Base-by-base conservation (phyloP, 2,797 vertebrate genomes). In the Gila robusta region DNA sequence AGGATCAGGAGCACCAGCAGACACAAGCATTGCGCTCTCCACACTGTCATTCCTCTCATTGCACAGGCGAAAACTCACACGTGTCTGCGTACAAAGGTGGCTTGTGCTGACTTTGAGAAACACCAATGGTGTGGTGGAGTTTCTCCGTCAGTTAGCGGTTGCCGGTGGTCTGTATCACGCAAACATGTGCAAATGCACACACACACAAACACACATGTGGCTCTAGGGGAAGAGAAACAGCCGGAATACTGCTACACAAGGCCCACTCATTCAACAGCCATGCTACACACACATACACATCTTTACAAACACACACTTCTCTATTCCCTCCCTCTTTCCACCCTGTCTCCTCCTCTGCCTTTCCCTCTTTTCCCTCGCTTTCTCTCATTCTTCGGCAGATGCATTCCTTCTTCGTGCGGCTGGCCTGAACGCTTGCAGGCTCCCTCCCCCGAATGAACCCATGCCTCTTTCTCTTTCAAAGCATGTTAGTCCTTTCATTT, bases 211-310 rank as follows among this genome's bases (percentile, higher is more conserved):
- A 71, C 67, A 39, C 80, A 93, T 91, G 90, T 91, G 94, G 67
- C 90, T 90, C 90, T 88, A 78, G 87, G 44, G 41, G 19, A 89
- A 90, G 85, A 84, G 54, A 86, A 92, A 88, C 88, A 82, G 91
- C 78, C 82, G 82, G 81, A 71, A 23, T 52, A 81, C 84, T 90
- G 91, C 91, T 72, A 39, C 86, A 93, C 93, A 94, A 89, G 91
- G 86, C 86, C 91, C 91, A 94, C 95, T 96, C 94, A 95, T 95
- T 95, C 93, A 94, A 90, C 92, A 92, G 95, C 94, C 95, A 95
- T 94, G 93, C 93, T 94, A 94, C 93, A 86, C 86, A 86, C 78
- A 72, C 87, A 82, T 70, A 73, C 77, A 87, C 49, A 74, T 64
- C 79, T 28, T 52, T 73, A 81, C 85, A 66, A 59, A 86, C 85